These are phyloP conservation scores for Neodiprion fabricii DNA, from an alignment of 1,140 invertebrate genomes.

Conservation along the genomic window DNA sequence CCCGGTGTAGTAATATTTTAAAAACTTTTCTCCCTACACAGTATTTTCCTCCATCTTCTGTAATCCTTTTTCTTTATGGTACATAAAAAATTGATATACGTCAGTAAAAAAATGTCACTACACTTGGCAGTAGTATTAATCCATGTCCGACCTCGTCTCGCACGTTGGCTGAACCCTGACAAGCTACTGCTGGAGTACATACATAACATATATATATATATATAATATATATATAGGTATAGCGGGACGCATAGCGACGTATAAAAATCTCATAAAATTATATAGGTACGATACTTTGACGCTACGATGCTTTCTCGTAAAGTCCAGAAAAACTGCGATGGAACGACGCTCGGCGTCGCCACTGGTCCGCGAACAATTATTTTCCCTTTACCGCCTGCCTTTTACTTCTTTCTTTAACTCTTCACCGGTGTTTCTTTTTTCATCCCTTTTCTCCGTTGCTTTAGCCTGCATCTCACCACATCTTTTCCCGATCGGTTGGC, in stretches of 20 bases:
- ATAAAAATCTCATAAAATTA: constrained; percentile 1
- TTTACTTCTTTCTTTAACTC: not conserved
- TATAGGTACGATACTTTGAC: not conserved
- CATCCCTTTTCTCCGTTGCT: not conserved
- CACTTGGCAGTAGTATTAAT: not conserved
- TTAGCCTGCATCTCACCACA: too few relatives aligned
- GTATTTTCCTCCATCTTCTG: too few relatives aligned
- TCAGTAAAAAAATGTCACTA: not conserved
- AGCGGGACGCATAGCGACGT: not conserved
- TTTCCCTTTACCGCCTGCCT: not conserved
- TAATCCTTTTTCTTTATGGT: not conserved
- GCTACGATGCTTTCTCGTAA: constrained; percentile 1
- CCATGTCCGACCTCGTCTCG: not conserved
- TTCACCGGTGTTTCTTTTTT: not conserved
- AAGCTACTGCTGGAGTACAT: not conserved
- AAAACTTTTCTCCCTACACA: too few relatives aligned
- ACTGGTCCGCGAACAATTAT: constrained; percentile 5
- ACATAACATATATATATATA: too few relatives aligned
- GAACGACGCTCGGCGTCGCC: not conserved
- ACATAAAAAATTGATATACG: not conserved
- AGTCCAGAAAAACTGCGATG: constrained; percentile 3
- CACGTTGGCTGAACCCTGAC: not conserved
- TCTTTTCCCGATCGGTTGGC: too few relatives aligned
- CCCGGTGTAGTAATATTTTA: too few relatives aligned
- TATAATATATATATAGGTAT: too few relatives aligned